phyloP scores from a whole-genome alignment of 1,140 invertebrate genomes.

The Brachionus plicatilis region DNA sequence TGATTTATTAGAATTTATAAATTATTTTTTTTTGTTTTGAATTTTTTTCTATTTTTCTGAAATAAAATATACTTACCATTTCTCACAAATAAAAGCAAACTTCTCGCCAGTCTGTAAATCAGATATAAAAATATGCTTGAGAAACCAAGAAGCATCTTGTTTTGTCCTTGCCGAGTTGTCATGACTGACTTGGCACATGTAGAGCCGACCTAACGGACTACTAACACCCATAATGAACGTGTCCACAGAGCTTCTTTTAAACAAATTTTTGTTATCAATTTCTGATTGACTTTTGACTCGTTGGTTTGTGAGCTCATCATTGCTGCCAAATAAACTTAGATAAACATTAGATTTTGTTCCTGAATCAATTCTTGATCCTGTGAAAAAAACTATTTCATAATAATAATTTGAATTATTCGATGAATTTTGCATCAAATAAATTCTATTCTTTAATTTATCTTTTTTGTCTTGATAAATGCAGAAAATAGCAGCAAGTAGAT shows the following conservation, averaged over 20 bases:
- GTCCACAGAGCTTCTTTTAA: slow-evolving; percentile 56
- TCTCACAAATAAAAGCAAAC: slow-evolving; percentile 58
- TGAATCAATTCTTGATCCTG: slow-evolving; percentile 57
- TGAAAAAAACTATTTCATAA: slow-evolving; percentile 60
- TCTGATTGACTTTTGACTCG: background rate
- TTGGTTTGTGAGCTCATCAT: background rate
- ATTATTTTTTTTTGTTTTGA: too few species aligned
- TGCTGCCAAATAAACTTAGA: slow-evolving; percentile 38
- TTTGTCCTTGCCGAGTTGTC: slow-evolving; percentile 59
- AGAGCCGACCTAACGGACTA: slow-evolving; percentile 46
- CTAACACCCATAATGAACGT: slow-evolving; percentile 59
- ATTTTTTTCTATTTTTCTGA: too few species aligned
- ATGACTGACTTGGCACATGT: background rate
- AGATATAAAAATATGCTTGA: slow-evolving; percentile 57
- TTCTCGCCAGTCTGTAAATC: slow-evolving; percentile 60
- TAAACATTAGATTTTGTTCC: slow-evolving; percentile 58
- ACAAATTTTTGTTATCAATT: slow-evolving; percentile 49
- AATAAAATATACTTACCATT: slow-evolving; percentile 50
- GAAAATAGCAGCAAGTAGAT: slow-evolving; percentile 56
- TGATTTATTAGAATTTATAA: too few species aligned
- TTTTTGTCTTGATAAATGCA: slow-evolving; percentile 57
- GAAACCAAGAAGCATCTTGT: slow-evolving; percentile 50
- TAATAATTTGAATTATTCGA: slow-evolving; percentile 58
- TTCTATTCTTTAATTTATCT: slow-evolving; percentile 53
- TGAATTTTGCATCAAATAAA: slow-evolving; percentile 52